These are phyloP conservation scores for Thyatira batis DNA, from an alignment of 2,888 invertebrate species.

Conservation along the genomic window DNA sequence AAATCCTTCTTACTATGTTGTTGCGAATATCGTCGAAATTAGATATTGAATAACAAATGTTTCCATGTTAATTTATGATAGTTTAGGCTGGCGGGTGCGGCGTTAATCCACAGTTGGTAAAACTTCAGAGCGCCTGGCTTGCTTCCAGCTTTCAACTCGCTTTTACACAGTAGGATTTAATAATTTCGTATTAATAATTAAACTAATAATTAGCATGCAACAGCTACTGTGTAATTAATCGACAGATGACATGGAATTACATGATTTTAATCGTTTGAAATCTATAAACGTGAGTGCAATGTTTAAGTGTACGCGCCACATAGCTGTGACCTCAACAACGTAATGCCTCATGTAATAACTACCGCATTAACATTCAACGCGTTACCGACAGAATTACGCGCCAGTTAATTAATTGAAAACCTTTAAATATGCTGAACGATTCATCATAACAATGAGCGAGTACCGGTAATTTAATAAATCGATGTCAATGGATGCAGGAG, in stretches of 20 bases:
- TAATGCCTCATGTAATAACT: not conserved
- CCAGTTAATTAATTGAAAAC: slow-evolving; percentile 26
- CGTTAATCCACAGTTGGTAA: not conserved
- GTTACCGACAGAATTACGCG: slow-evolving; percentile 14
- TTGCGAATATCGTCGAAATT: not conserved
- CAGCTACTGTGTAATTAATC: not conserved
- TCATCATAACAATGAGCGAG: slow-evolving; percentile 14
- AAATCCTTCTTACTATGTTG: not conserved
- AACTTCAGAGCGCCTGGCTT: not conserved
- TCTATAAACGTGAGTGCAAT: slow-evolving; percentile 2
- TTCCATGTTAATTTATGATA: not conserved
- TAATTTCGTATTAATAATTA: not conserved
- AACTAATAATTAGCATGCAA: not conserved
- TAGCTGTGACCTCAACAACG: not conserved
- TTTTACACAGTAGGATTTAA: not conserved
- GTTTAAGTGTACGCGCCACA: not conserved
- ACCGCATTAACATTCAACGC: slow-evolving; percentile 1
- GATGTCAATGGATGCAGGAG: too few species aligned
- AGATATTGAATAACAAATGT: not conserved
- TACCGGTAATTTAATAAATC: slow-evolving; percentile 3
- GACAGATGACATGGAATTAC: slow-evolving; percentile 1
- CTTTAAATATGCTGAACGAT: slow-evolving; percentile 11
- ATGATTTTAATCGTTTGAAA: not conserved
- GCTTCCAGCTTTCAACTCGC: not conserved
- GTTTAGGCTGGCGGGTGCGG: not conserved